A percentile compares a stretch with the other conserved stretches of the same genome.
These are phyloP conservation scores for Notolabrus celidotus DNA, from an alignment of 2,797 vertebrate genomes.

Conservation along the genomic window DNA sequence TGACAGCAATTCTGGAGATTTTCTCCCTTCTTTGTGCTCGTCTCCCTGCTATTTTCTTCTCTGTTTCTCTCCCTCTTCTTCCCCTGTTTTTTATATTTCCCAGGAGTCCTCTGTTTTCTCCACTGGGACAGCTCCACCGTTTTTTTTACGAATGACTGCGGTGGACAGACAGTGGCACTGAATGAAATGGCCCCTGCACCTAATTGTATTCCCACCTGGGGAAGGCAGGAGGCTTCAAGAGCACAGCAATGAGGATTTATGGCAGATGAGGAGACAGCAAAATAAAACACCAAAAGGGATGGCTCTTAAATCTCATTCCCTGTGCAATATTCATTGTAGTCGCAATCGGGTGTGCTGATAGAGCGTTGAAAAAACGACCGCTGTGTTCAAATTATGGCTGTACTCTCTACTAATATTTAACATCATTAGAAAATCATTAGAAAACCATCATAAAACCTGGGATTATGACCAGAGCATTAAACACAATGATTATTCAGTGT, in stretches of 20 bases:
- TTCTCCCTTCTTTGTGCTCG: constrained; percentile 65
- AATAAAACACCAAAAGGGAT: constrained; percentile 89
- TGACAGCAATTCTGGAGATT: constrained; percentile 78
- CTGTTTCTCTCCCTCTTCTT: constrained; percentile 55
- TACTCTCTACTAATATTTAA: constrained; percentile 91
- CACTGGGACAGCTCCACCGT: constrained; percentile 68
- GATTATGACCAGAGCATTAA: constrained; percentile 91
- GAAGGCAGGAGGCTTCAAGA: constrained; percentile 79
- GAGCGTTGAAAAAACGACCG: constrained; percentile 79
- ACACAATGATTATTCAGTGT: constrained; percentile 91
- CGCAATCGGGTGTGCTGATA: constrained; percentile 83
- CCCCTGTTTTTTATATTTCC: constrained; percentile 80
- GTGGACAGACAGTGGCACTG: constrained; percentile 82
- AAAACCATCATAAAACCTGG: constrained; percentile 91
- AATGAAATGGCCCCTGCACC: constrained; percentile 86
- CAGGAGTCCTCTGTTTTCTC: constrained; percentile 78
- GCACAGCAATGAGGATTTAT: constrained; percentile 88
- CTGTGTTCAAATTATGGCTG: constrained; percentile 88
- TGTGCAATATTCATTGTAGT: constrained; percentile 86
- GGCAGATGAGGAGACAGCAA: constrained; percentile 83
- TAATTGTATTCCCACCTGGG: constrained; percentile 89
- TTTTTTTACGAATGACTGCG: constrained; percentile 83
- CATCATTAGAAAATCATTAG: constrained; percentile 92
- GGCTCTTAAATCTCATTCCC: constrained; percentile 88
- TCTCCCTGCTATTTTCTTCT: constrained; percentile 57